A percentile compares a stretch with the other conserved stretches of the same genome.
Conservation (phyloP, 2,888 invertebrate genomes). For the Macaria liturata region DNA sequence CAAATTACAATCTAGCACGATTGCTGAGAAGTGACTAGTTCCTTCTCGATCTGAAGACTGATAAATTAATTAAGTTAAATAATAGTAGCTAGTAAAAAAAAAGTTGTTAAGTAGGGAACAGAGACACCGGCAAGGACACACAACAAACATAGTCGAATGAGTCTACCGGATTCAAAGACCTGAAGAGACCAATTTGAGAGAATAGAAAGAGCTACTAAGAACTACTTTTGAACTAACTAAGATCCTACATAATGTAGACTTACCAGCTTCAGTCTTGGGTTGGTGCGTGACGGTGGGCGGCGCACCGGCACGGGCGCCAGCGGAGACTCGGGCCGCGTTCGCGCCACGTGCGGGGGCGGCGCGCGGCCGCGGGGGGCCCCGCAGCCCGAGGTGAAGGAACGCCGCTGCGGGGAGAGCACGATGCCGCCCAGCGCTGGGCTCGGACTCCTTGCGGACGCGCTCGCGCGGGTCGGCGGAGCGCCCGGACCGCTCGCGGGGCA, state of each 20-base stretch:
- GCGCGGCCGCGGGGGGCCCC: slow-evolving; percentile 86
- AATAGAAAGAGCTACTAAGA: no score
- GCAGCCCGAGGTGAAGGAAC: slow-evolving; percentile 94
- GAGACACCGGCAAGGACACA: no score
- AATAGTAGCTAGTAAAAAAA: no score
- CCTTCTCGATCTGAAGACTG: no score
- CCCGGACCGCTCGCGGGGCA: slow-evolving; percentile 56
- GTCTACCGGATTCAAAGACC: no score
- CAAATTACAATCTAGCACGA: no score
- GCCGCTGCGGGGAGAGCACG: slow-evolving; percentile 92
- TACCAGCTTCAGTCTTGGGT: slow-evolving; percentile 61
- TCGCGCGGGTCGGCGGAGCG: slow-evolving; percentile 88
- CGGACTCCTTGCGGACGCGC: slow-evolving; percentile 91
- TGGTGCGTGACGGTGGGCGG: slow-evolving; percentile 28
- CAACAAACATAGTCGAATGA: no score
- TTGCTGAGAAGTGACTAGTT: no score
- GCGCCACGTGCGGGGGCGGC: slow-evolving; percentile 81
- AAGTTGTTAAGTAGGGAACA: no score
- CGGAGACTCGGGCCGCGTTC: slow-evolving; percentile 71
- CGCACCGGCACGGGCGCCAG: slow-evolving; percentile 50
- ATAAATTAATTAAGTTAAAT: no score
- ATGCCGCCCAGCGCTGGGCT: slow-evolving; percentile 85
- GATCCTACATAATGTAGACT: background rate
- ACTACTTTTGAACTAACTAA: no score
- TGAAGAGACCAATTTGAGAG: no score